These are phyloP conservation scores for Rhyacophila evoluta DNA, from an alignment of 2,888 invertebrate species.

Conservation along the genomic window DNA sequence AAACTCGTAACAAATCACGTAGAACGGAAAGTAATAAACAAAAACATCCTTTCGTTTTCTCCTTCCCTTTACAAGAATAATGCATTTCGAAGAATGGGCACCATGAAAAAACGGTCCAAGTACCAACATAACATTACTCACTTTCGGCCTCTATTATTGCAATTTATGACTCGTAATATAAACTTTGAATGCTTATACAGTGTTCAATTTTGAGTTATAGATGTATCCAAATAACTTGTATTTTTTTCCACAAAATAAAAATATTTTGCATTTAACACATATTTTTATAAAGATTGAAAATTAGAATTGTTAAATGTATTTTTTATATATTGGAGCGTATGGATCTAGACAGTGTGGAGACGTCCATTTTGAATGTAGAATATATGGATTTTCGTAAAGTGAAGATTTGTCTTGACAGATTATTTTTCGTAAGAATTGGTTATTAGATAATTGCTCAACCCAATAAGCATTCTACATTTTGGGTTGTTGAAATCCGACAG, in stretches of 20 bases:
- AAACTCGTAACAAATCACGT: slow-evolving; percentile 49
- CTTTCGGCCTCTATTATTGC: background rate
- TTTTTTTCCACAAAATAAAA: background rate
- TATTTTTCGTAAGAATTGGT: too few species aligned
- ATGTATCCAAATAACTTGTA: background rate
- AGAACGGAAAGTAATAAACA: slow-evolving; percentile 35
- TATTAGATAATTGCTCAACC: too few species aligned
- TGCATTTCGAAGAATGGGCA: slow-evolving; percentile 41
- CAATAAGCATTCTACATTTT: too few species aligned
- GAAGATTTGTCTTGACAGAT: too few species aligned
- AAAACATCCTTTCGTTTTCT: slow-evolving; percentile 51
- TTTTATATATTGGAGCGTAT: too few species aligned
- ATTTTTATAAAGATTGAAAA: too few species aligned
- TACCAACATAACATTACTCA: background rate
- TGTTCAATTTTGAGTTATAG: background rate
- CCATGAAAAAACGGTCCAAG: background rate
- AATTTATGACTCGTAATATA: background rate
- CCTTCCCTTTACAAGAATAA: slow-evolving; percentile 47
- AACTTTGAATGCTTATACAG: background rate
- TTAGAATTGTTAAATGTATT: too few species aligned
- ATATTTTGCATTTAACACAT: background rate
- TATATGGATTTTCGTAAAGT: too few species aligned
- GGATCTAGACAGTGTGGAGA: too few species aligned
- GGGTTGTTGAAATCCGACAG: too few species aligned
- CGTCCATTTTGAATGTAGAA: too few species aligned